These are phyloP conservation scores for Hydrolagus colliei DNA, from an alignment of 2,797 vertebrate species.

Conservation along the genomic window DNA sequence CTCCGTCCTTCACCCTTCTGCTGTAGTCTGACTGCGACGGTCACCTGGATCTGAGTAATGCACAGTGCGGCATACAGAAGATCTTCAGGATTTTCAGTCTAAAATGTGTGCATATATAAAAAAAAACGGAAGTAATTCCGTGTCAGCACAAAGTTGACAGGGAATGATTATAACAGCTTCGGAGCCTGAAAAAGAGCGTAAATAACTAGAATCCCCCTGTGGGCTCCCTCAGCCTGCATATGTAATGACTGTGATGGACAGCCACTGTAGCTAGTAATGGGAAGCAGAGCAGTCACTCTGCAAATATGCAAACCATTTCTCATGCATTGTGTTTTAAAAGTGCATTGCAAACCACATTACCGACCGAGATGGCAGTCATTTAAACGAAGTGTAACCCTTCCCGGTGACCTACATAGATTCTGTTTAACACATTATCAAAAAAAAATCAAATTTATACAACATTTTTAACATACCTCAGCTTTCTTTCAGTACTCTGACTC, in stretches of 20 bases:
- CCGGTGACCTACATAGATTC: slow-evolving; percentile 30
- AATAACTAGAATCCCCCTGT: slow-evolving; percentile 88
- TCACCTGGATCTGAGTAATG: slow-evolving; percentile 60
- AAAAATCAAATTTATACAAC: slow-evolving; percentile 31
- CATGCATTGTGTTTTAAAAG: slow-evolving; percentile 56
- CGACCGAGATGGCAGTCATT: slow-evolving; percentile 29
- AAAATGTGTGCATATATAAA: slow-evolving; percentile 58
- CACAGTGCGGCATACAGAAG: slow-evolving; percentile 52
- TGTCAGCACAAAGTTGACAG: slow-evolving; percentile 86
- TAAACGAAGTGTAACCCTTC: slow-evolving; percentile 30
- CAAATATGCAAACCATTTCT: slow-evolving; percentile 60
- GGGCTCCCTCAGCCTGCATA: slow-evolving; percentile 68
- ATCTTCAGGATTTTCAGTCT: slow-evolving; percentile 61
- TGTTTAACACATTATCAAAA: slow-evolving; percentile 33
- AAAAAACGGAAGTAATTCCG: slow-evolving; percentile 66
- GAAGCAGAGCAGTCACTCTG: slow-evolving; percentile 46
- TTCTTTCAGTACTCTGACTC: slow-evolving; percentile 12
- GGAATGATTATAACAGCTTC: slow-evolving; percentile 79
- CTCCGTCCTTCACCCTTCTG: not conserved
- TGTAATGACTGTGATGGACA: slow-evolving; percentile 72
- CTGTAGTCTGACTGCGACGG: slow-evolving; percentile 45
- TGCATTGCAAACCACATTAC: slow-evolving; percentile 32
- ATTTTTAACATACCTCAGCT: slow-evolving; percentile 30
- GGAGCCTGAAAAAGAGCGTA: slow-evolving; percentile 82
- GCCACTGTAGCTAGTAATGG: slow-evolving; percentile 53